A percentile compares a stretch with the other conserved stretches of the same genome.
phyloP scores from a whole-genome alignment of 2,113 vertebrate genomes.

The Penelope pileata region DNA sequence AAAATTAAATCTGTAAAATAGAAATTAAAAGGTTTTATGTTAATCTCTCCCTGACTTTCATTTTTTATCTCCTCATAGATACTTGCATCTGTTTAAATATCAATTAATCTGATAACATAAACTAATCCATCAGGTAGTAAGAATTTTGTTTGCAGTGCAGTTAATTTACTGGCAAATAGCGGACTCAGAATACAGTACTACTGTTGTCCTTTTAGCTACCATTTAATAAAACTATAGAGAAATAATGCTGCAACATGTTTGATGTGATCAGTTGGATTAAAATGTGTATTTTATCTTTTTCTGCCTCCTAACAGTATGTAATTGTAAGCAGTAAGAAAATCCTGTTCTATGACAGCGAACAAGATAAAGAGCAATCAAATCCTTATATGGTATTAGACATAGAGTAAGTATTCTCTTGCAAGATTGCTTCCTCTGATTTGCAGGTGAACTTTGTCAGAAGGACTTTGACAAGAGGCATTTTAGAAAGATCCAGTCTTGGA shows the following conservation, averaged over 20 bases:
- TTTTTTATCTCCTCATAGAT: neutral
- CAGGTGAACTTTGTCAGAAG: neutral
- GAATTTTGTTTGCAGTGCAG: neutral
- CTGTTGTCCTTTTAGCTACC: neutral
- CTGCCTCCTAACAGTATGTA: constrained; percentile 85
- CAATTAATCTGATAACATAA: neutral
- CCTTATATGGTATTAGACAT: constrained; percentile 99
- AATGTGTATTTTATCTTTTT: neutral
- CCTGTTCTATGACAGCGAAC: constrained; percentile 97
- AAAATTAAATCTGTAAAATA: neutral
- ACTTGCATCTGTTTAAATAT: neutral
- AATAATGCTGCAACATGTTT: neutral
- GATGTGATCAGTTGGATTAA: neutral
- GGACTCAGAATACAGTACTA: neutral
- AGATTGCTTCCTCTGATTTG: neutral
- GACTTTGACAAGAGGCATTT: neutral
- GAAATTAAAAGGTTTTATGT: neutral
- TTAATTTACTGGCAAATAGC: neutral
- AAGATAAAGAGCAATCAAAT: constrained; percentile 96
- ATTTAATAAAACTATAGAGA: neutral
- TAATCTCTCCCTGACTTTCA: neutral
- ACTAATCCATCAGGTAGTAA: neutral
- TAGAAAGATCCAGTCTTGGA: neutral
- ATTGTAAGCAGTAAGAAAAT: constrained; percentile 99
- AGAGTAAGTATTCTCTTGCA: constrained; percentile 85